A percentile compares a stretch with the other conserved stretches of the same genome.
phyloP scores from a whole-genome alignment of 2,888 invertebrate species.

The Ctena decussata region DNA sequence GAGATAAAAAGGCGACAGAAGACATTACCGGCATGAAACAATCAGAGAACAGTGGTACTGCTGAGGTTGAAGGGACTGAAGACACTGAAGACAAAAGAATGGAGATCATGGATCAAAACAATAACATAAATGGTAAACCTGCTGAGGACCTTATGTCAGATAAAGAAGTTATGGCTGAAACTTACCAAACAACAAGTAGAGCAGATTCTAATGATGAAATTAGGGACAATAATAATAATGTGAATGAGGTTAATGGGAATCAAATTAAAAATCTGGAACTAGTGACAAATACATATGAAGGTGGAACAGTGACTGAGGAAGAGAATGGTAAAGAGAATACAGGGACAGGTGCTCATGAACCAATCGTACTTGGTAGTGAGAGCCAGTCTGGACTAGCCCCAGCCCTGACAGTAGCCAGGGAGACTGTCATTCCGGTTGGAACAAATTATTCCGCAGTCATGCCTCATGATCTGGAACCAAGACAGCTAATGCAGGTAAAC shows the following conservation, averaged over 20 bases:
- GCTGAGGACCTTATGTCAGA: background rate
- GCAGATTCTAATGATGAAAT: background rate
- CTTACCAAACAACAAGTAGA: background rate
- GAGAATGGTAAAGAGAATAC: too few relatives aligned
- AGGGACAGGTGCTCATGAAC: background rate
- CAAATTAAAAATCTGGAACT: background rate
- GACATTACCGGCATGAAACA: too few relatives aligned
- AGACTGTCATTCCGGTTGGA: background rate
- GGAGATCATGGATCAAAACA: background rate
- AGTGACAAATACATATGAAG: background rate
- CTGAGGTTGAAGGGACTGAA: background rate
- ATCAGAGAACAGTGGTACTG: too few relatives aligned
- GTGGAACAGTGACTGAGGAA: background rate
- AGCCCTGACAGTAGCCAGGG: background rate
- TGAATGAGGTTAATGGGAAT: background rate
- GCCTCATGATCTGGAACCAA: background rate
- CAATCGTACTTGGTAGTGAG: background rate
- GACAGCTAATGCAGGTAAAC: constrained; percentile 3
- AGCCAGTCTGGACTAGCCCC: background rate
- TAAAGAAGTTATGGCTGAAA: background rate
- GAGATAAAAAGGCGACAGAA: too few relatives aligned
- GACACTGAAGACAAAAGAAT: background rate
- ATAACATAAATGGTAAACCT: background rate
- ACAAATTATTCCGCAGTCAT: background rate
- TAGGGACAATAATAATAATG: background rate